Percentiles rank a stretch among this genome's conserved stretches.
These are phyloP conservation scores for Helicolenus hilgendorfi DNA, from an alignment of 2,797 vertebrate species.

Conservation along the genomic window DNA sequence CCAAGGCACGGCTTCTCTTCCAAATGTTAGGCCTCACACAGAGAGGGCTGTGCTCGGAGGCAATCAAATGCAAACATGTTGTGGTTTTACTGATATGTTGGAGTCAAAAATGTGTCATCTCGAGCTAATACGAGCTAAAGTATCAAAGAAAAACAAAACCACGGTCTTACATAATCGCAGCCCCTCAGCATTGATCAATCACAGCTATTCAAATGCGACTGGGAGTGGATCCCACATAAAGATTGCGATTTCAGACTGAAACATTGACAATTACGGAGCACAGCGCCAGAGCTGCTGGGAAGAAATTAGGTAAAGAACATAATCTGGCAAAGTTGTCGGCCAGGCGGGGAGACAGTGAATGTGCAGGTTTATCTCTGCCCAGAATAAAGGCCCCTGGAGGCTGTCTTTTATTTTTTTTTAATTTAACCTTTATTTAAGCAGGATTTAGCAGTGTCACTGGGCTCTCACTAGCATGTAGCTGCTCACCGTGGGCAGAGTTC, in stretches of 20 bases:
- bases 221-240: conserved; percentile 69
- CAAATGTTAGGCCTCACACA: conserved; percentile 66
- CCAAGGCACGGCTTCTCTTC: conserved; percentile 21
- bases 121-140: conserved; percentile 54
- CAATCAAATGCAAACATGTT: conserved; percentile 56
- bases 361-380: conserved; percentile 44
- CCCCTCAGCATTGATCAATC: conserved; percentile 70
- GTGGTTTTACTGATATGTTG: conserved; percentile 58
- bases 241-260: conserved; percentile 68
- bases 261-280: conserved; percentile 31
- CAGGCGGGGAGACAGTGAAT: conserved; percentile 40
- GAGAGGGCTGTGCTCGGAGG: conserved; percentile 48
- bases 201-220: conserved; percentile 71
- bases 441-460: conserved; percentile 26
- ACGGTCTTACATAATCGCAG: conserved; percentile 66
- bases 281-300: conserved; percentile 57
- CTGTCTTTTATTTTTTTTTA: background rate
- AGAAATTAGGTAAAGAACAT: conserved; percentile 31
- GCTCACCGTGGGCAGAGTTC: conserved; percentile 43
- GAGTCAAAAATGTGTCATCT: conserved; percentile 83
- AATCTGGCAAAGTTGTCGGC: conserved; percentile 49
- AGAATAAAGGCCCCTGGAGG: conserved; percentile 29
- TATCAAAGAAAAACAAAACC: conserved; percentile 75
- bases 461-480: conserved; percentile 65
- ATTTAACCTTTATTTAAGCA: background rate